Evolutionary conservation across 2,113 vertebrate genomes (phyloP).

Genomic region (Aptenodytes patagonicus): DNA sequence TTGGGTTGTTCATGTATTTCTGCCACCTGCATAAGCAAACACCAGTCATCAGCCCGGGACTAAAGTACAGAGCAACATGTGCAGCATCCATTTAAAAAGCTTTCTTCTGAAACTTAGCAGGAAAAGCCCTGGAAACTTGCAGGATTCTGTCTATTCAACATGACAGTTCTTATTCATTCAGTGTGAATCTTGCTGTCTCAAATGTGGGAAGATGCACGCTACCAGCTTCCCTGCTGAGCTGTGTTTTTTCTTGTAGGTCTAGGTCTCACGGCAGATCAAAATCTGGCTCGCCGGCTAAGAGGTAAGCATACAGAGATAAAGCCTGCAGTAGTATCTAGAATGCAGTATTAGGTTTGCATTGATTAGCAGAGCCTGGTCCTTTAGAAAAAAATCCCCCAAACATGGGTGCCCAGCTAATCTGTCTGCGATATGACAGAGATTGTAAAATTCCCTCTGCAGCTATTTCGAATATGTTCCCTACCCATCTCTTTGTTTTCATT

Average conservation of each 20-base stretch:
- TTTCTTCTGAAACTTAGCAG: background rate
- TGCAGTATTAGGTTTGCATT: background rate
- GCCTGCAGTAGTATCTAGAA: background rate
- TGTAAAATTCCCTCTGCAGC: background rate
- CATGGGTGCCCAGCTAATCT: background rate
- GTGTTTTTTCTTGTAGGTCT: constrained; percentile 6
- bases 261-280: constrained; percentile 66
- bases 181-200: background rate
- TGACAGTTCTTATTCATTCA: background rate
- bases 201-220: rapidly evolving
- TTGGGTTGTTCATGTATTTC: background rate
- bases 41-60: background rate
- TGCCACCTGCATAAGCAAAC: background rate
- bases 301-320: background rate
- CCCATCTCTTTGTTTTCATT: background rate
- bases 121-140: background rate
- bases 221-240: background rate
- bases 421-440: background rate
- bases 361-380: background rate
- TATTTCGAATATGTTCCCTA: background rate
- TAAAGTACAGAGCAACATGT: background rate
- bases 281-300: constrained; percentile 45
- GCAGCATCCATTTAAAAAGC: background rate
- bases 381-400: background rate
- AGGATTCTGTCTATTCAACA: background rate